These are phyloP conservation scores for Leptarthrus brevirostris DNA, from an alignment of 2,888 invertebrate genomes.

Conservation along the genomic window DNA sequence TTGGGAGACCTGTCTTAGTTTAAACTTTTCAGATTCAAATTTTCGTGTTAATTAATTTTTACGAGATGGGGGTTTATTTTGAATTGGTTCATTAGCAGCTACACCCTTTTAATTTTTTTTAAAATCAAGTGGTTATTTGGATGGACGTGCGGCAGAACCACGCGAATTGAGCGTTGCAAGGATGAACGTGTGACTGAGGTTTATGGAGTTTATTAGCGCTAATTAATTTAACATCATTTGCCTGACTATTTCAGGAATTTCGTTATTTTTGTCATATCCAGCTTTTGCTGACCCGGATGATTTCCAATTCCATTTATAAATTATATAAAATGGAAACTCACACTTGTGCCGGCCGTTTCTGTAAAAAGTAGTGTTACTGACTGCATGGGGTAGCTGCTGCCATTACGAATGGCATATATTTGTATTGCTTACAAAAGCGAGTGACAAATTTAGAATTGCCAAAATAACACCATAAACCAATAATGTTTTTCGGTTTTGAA, in stretches of 20 bases:
- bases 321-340: too few relatives aligned
- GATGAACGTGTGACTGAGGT: conserved; percentile 19
- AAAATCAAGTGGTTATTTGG: too few relatives aligned
- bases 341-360: too few relatives aligned
- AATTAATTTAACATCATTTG: conserved; percentile 34
- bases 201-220: conserved; percentile 30
- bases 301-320: conserved; percentile 32
- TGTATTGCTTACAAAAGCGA: too few relatives aligned
- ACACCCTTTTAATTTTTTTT: not conserved
- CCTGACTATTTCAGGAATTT: conserved; percentile 5
- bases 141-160: too few relatives aligned
- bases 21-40: conserved; percentile 23
- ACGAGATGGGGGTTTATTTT: conserved; percentile 12
- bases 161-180: not conserved
- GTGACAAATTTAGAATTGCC: too few relatives aligned
- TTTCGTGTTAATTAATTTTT: conserved; percentile 30
- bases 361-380: too few relatives aligned
- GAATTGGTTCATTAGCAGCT: conserved; percentile 27
- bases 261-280: conserved; percentile 10
- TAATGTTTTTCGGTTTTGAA: too few relatives aligned
- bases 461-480: too few relatives aligned
- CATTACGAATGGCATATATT: too few relatives aligned
- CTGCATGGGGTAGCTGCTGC: too few relatives aligned
- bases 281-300: not conserved
- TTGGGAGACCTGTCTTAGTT: not conserved